Evolutionary conservation across 1,140 invertebrate species (phyloP).

Genomic region (Cheumatopsyche charites): DNA sequence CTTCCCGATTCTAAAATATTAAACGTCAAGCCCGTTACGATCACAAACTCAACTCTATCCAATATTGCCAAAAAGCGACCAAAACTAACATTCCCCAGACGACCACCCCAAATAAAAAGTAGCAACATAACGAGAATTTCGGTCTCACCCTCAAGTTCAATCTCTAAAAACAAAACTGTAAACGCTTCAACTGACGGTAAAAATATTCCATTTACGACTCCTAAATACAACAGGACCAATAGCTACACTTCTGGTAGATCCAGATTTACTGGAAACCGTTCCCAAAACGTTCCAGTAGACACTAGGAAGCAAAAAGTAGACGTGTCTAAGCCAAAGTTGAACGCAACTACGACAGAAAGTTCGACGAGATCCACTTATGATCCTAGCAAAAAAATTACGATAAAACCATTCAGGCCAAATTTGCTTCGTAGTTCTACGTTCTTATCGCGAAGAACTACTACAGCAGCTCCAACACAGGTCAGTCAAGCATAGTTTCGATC

Average conservation of each 20-base stretch:
- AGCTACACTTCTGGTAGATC: conserved; percentile 54
- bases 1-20: conserved; percentile 27
- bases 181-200: conserved; percentile 31
- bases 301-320: conserved; percentile 52
- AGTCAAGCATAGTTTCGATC: conserved; percentile 48
- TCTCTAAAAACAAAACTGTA: conserved; percentile 11
- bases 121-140: conserved; percentile 48
- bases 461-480: conserved; percentile 49
- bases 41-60: conserved; percentile 48
- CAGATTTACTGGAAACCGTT: conserved; percentile 52
- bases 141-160: conserved; percentile 33
- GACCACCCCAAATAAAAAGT: conserved; percentile 52
- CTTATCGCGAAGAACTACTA: conserved; percentile 52
- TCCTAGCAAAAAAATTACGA: conserved; percentile 54
- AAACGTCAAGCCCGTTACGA: conserved; percentile 34
- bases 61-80: conserved; percentile 54
- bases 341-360: conserved; percentile 15
- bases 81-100: conserved; percentile 56
- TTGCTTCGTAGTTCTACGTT: conserved; percentile 54
- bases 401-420: conserved; percentile 55
- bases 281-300: conserved; percentile 58
- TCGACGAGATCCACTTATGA: conserved; percentile 22
- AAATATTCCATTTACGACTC: conserved; percentile 48
- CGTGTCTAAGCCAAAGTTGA: conserved; percentile 47
- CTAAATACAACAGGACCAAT: conserved; percentile 55